Evolutionary conservation across 2,888 invertebrate species (phyloP), one percentile per base, ranked within the genome.

Genomic region (Brassicogethes aeneus): DNA sequence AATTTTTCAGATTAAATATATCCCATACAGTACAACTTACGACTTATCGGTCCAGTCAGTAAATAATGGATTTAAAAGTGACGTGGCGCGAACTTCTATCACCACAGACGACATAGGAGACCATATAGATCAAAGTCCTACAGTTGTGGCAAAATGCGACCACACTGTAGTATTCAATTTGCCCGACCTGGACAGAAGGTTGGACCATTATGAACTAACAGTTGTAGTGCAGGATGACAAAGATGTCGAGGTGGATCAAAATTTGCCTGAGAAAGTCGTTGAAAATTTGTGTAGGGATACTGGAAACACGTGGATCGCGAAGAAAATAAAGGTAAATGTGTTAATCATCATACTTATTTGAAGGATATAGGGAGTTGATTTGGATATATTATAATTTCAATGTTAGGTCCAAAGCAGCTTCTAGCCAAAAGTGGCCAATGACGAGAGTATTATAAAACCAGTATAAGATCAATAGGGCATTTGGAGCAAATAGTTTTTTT

Each of bases 301-400:
- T 51, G 64, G 63, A 17, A 38, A 55, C n/a, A 55, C 60, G 10
- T 66, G 66, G 66, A 50, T 64, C 16, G 57, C 62, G 10, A 53
- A 58, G 37, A 50, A 46, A 17, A 17, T 62, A 15, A 55, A 59
- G 51, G 62, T 61, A 39, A 40, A 3, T 14, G 10, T 23, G 23
- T 5, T 23, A 23, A 5, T 36, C 15, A 5, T 15, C 15, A 23
- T 23, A 23, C 5, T 23, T 23, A 23, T 23, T 10, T 23, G 23
- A 23, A 23, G 10, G 23, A 23, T 23, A 10, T 23, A 23, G 10
- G 10, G 23, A 7, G 23, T 7, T n/a, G n/a, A n/a, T n/a, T n/a
- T n/a, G n/a, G n/a, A n/a, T n/a, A n/a, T n/a, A n/a, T n/a, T n/a
- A n/a, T n/a, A n/a, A n/a, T n/a, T n/a, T n/a, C n/a, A n/a, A n/a